phyloP scores from a whole-genome alignment of 2,888 invertebrate genomes.

The Listrodromus nycthemerus region DNA sequence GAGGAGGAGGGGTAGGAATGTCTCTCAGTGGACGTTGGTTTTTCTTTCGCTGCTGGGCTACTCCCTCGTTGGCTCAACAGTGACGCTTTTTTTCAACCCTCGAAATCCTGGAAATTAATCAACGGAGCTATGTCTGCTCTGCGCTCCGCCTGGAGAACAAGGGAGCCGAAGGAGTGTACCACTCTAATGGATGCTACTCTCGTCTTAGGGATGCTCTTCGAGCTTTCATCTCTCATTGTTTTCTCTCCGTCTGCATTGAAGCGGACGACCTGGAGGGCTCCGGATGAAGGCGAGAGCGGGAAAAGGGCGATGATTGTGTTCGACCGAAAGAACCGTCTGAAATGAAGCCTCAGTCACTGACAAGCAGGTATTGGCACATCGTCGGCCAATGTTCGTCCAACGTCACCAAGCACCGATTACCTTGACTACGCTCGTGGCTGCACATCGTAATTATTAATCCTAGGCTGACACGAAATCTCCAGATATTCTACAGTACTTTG shows the following conservation, averaged over 20 bases:
- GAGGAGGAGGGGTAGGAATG: neutral
- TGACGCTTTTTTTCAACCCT: slow-evolving; percentile 37
- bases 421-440: neutral
- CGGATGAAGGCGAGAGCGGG: slow-evolving; percentile 21
- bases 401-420: neutral
- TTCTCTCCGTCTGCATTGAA: slow-evolving; percentile 40
- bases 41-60: slow-evolving; percentile 27
- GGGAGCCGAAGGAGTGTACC: slow-evolving; percentile 29
- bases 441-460: neutral
- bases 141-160: slow-evolving; percentile 23
- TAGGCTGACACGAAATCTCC: neutral
- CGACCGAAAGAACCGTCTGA: slow-evolving; percentile 27
- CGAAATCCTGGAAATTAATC: slow-evolving; percentile 66
- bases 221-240: slow-evolving; percentile 38
- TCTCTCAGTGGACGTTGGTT: slow-evolving; percentile 31
- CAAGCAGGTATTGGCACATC: neutral
- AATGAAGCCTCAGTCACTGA: neutral
- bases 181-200: slow-evolving; percentile 62
- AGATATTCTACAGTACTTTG: neutral
- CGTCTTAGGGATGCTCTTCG: slow-evolving; percentile 46
- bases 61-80: slow-evolving; percentile 21
- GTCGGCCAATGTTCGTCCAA: neutral
- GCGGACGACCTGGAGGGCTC: slow-evolving; percentile 3
- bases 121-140: slow-evolving; percentile 52
- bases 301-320: slow-evolving; percentile 33